Conservation (phyloP, 53 echinoderm and acorn worm species). For the Patiria pectinifera region DNA sequence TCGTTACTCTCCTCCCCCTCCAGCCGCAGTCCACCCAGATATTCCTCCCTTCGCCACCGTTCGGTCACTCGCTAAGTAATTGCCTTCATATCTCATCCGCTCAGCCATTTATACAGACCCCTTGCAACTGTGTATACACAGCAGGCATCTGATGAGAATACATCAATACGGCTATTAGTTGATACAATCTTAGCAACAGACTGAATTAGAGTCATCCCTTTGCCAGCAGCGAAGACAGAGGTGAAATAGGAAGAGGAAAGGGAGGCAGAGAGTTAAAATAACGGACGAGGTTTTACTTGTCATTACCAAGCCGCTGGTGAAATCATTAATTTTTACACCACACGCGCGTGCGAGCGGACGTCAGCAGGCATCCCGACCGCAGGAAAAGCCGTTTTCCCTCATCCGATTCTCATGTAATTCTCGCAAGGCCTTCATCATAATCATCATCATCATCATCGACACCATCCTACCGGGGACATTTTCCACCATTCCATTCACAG, state of each 20-base stretch:
- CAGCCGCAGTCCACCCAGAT: not conserved
- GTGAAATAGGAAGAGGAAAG: not conserved
- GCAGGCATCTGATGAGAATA: not conserved
- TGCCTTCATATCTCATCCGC: conserved; percentile 20
- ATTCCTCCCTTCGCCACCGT: no score
- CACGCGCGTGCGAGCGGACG: conserved; percentile 1
- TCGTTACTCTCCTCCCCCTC: conserved; percentile 21
- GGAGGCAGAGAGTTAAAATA: not conserved
- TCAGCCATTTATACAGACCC: not conserved
- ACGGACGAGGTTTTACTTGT: not conserved
- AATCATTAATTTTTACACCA: conserved; percentile 15
- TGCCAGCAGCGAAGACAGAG: conserved; percentile 11
- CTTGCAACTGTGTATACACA: not conserved
- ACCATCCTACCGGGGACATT: not conserved
- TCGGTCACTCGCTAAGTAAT: conserved; percentile 38
- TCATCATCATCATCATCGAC: not conserved
- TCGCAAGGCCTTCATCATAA: conserved; percentile 10
- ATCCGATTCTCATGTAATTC: not conserved
- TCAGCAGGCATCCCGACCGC: conserved; percentile 4
- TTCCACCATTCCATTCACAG: not conserved
- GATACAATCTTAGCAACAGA: conserved; percentile 51
- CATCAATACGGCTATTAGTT: conserved; percentile 42
- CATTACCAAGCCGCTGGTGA: not conserved
- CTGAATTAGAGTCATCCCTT: conserved; percentile 14
- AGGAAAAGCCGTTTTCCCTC: conserved; percentile 14